Conservation (phyloP, 2,797 vertebrate genomes). For the Myotis daubentonii region DNA sequence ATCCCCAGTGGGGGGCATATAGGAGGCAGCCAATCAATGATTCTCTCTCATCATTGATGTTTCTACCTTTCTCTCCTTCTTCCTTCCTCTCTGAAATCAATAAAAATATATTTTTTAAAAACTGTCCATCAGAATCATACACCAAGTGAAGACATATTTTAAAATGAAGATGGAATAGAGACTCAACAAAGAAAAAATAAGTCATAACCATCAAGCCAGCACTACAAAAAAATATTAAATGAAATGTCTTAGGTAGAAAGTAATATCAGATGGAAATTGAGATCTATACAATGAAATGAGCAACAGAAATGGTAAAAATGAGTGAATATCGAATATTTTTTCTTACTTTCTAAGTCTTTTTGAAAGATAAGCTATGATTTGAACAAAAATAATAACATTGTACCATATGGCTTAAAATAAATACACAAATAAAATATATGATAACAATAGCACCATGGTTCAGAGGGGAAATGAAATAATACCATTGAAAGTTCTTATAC, state of each 20-base stretch:
- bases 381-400: background rate
- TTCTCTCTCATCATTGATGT: too few relatives aligned
- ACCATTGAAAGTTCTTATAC: background rate
- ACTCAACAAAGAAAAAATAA: background rate
- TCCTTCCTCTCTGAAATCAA: too few relatives aligned
- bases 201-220: background rate
- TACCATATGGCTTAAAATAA: background rate
- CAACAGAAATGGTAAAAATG: slow-evolving; percentile 1
- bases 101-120: background rate
- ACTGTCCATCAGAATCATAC: background rate
- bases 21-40: too few relatives aligned
- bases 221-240: background rate
- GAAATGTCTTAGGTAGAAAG: background rate
- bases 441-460: background rate
- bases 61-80: too few relatives aligned
- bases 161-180: background rate
- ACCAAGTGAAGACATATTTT: background rate
- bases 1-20: too few relatives aligned
- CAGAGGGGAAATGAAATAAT: background rate
- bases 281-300: background rate
- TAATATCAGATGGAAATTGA: background rate
- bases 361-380: background rate
- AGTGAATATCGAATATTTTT: background rate
- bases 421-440: background rate
- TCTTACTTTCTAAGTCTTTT: background rate